Conservation (phyloP, 2,797 vertebrate species). For the Pseudopleuronectes americanus region DNA sequence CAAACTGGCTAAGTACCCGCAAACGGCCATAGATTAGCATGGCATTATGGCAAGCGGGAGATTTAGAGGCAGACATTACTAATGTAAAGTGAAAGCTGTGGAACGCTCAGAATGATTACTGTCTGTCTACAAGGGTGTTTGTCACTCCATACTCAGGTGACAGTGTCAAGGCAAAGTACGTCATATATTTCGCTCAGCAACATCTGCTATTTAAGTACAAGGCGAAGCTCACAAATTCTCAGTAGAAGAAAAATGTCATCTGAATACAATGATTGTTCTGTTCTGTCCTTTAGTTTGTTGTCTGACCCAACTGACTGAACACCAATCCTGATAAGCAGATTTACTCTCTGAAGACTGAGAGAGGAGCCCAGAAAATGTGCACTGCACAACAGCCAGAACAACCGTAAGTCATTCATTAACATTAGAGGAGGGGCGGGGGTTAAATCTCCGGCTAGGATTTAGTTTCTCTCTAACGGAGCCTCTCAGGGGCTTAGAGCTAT, state of each 20-base stretch:
- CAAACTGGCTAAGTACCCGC: conserved; percentile 22
- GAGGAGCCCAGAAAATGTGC: conserved; percentile 55
- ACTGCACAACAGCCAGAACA: conserved; percentile 60
- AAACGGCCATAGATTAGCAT: conserved; percentile 43
- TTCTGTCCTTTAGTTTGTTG: conserved; percentile 45
- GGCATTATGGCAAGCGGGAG: conserved; percentile 33
- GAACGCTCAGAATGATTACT: conserved; percentile 37
- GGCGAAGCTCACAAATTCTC: conserved; percentile 31
- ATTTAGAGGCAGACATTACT: conserved; percentile 43
- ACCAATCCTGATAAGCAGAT: conserved; percentile 72
- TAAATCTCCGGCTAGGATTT: conserved; percentile 73
- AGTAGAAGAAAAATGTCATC: conserved; percentile 17
- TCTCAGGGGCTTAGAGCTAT: conserved; percentile 73
- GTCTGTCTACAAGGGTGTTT: background rate
- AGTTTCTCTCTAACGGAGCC: conserved; percentile 73
- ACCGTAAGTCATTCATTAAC: conserved; percentile 71
- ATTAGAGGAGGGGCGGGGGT: conserved; percentile 59
- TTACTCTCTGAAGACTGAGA: conserved; percentile 51
- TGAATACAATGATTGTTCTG: conserved; percentile 29
- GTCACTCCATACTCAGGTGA: conserved; percentile 19
- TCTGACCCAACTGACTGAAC: conserved; percentile 55
- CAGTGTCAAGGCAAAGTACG: conserved; percentile 30
- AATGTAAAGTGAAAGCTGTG: conserved; percentile 49
- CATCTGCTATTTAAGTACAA: conserved; percentile 34
- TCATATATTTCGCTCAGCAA: conserved; percentile 33